phyloP scores from a whole-genome alignment of 2,888 invertebrate genomes.

The Ferdinandea cuprea region DNA sequence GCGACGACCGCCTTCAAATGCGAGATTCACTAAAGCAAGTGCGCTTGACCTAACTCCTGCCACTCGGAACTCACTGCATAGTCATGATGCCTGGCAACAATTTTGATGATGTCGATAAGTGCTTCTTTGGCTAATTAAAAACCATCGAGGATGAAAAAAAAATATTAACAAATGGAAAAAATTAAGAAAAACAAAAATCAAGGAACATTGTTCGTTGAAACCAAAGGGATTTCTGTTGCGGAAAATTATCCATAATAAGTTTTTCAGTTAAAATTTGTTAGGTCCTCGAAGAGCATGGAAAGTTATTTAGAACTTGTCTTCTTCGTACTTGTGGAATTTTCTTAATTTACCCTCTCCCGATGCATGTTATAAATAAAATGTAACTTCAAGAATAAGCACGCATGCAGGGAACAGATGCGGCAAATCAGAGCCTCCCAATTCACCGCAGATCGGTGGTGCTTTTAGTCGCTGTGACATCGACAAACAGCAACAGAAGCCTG shows the following conservation, averaged over 20 bases:
- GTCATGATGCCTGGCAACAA: constrained; percentile 12
- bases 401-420: constrained; percentile 40
- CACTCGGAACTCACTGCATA: neutral
- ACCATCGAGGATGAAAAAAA: constrained; percentile 9
- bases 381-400: constrained; percentile 17
- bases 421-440: constrained; percentile 20
- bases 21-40: constrained; percentile 5
- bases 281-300: neutral
- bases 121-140: constrained; percentile 62
- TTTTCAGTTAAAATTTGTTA: constrained; percentile 15
- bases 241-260: constrained; percentile 44
- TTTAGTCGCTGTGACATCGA: constrained; percentile 17
- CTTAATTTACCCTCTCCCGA: constrained; percentile 13
- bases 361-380: constrained; percentile 26
- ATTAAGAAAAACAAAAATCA: too few relatives aligned
- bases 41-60: constrained; percentile 48
- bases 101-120: constrained; percentile 54
- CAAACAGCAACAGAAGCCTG: constrained; percentile 23
- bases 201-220: constrained; percentile 20
- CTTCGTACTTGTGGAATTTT: neutral
- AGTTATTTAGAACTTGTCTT: neutral
- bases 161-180: too few relatives aligned
- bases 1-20: too few relatives aligned
- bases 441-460: neutral
- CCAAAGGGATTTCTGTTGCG: constrained; percentile 33